Conservation (phyloP, 2,888 invertebrate genomes). For the Chloromyia formosa region DNA sequence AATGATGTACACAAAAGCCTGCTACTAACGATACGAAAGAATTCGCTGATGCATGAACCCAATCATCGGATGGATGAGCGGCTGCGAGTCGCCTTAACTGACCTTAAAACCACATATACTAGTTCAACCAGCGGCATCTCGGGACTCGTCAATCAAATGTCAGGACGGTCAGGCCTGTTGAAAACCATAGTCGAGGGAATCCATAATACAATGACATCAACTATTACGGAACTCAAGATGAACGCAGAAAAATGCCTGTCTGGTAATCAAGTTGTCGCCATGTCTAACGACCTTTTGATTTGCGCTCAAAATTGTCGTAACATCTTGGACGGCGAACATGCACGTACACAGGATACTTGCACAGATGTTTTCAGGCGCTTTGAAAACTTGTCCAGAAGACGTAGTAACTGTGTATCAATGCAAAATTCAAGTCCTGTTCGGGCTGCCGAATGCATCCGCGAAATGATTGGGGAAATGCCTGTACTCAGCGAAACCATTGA, state of each 20-base stretch:
- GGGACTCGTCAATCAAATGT: constrained; percentile 36
- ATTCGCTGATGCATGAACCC: constrained; percentile 24
- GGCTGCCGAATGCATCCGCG: constrained; percentile 13
- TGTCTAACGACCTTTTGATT: constrained; percentile 30
- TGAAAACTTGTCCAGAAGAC: constrained; percentile 17
- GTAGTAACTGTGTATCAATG: constrained; percentile 14
- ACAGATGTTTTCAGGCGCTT: constrained; percentile 18
- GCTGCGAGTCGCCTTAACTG: neutral
- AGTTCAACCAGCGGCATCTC: constrained; percentile 30
- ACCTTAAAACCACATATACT: constrained; percentile 15
- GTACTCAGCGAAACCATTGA: constrained; percentile 19
- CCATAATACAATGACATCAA: constrained; percentile 23
- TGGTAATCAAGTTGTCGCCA: constrained; percentile 27
- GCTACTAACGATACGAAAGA: constrained; percentile 24
- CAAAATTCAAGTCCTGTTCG: neutral
- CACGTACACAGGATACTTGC: constrained; percentile 14
- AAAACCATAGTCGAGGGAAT: constrained; percentile 31
- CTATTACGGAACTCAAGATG: constrained; percentile 8
- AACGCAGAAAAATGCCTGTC: constrained; percentile 35
- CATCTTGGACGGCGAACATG: constrained; percentile 25
- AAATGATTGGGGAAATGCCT: constrained; percentile 27
- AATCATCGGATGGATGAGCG: constrained; percentile 28
- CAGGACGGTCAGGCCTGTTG: constrained; percentile 18
- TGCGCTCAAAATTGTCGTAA: constrained; percentile 14
- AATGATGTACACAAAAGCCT: constrained; percentile 22